Evolutionary conservation across 1,140 invertebrate species (phyloP), one percentile per base, ranked within the genome.

Genomic region (Neuroterus valhalla): DNA sequence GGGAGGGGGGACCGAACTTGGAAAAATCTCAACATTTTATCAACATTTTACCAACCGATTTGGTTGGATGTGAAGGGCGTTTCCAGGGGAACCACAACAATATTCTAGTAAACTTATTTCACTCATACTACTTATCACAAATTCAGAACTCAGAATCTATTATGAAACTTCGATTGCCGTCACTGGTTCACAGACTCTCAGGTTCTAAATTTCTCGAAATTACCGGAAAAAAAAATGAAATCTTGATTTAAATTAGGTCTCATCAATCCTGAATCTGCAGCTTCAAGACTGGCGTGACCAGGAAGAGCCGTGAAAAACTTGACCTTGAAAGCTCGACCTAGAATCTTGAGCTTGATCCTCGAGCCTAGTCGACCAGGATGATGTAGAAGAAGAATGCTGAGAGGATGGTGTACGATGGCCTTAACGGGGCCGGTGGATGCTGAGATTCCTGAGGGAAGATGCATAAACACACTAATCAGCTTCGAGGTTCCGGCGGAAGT

Each of bases 401-500:
- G 52, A 55, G 23, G 52, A 55, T 73, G 45, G 48, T 50, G 46
- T 45, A 69, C 5, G 66, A 70, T 66, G 52, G 68, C 44, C 43
- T 17, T 66, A 46, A 31, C n/a, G 66, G n/a, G 15, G 48, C 50
- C 12, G 11, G 73, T 72, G 78, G 50, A 71, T 74, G 31, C 66
- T 17, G 46, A 46, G 21, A 19, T 8, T 42, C 43, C 15, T 26
- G 55, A 68, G 66, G 68, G 74, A 81, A 66, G 19, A 90, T 89
- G 88, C 88, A 89, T 82, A 90, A 89, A 73, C 86, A 88, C 70
- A 89, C 87, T 66, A 86, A 73, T 72, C 88, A 90, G 72, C 80
- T 86, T 45, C 83, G 84, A 52, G 82, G 83, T 62, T 78, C 80
- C 55, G 72, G 79, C 80, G 78, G 80, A 79, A 73, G 74, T 38